A percentile compares a stretch with the other conserved stretches of the same genome.
Conservation (phyloP, 2,888 invertebrate genomes). For the Plebejus anna region DNA sequence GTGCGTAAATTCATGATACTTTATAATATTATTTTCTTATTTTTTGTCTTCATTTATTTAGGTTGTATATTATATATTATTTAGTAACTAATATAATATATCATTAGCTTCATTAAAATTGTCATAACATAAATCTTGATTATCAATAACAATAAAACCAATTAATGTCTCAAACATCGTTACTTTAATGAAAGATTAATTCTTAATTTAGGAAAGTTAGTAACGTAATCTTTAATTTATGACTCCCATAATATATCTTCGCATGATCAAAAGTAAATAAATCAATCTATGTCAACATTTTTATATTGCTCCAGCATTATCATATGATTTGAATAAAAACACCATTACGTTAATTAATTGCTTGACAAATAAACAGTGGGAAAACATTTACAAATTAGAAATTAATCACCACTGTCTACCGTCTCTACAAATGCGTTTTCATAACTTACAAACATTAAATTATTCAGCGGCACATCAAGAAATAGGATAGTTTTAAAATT, state of each 20-base stretch:
- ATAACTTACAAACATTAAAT: slow-evolving; percentile 2
- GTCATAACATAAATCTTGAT: not conserved
- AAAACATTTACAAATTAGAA: slow-evolving; percentile 26
- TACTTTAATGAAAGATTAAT: not conserved
- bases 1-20: too few relatives aligned
- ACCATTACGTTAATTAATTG: slow-evolving; percentile 20
- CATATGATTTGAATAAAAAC: slow-evolving; percentile 26
- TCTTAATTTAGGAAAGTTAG: not conserved
- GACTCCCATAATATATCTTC: slow-evolving; percentile 13
- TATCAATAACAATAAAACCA: slow-evolving; percentile 2
- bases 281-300: slow-evolving; percentile 21
- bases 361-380: slow-evolving; percentile 18
- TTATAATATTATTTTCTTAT: too few relatives aligned
- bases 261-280: slow-evolving; percentile 11
- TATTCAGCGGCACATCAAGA: not conserved
- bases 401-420: slow-evolving; percentile 22
- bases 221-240: not conserved
- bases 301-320: slow-evolving; percentile 20
- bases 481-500: not conserved
- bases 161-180: not conserved
- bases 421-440: not conserved
- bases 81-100: not conserved
- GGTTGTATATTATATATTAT: not conserved
- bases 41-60: not conserved
- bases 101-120: not conserved